Base-by-base conservation (phyloP, 2,888 invertebrate genomes). In the Saturnia pavonia region DNA sequence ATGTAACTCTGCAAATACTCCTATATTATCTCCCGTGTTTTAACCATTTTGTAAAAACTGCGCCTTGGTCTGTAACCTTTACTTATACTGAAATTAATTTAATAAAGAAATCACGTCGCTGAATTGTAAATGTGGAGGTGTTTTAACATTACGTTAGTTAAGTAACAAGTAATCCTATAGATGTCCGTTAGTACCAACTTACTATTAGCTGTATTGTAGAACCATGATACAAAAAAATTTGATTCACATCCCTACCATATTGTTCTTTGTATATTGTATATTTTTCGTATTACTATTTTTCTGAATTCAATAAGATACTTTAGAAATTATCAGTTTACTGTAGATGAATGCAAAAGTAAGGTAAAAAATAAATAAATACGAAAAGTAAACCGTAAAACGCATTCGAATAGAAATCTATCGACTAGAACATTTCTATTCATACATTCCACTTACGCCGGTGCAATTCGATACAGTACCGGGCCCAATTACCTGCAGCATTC, bases 401-500 rank as follows among this genome's bases (percentile, higher is more conserved):
- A 60, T 4, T 60, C 27, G 57, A 60, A 60, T 27, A 27, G 14
- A 14, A 27, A 60, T 65, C 40, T 65, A 65, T 65, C 40, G 65
- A 40, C 22, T 40, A 65, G 65, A 65, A 65, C 40, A 65, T n/a
- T 34, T 65, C 40, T n/a, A 65, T 65, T 40, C 65, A 65, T 65
- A 34, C 40, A 65, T 65, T 40, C 65, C 65, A 65, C 40, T 65
- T 40, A 66, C 42, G 51, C 22, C 66, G 65, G 65, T 65, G 65
- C 65, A 65, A 65, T 48, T 69, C 69, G 69, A 42, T 63, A 54
- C 69, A 63, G 27, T 27, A 34, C 63, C 65, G 65, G 0, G 65
- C 40, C 73, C 73, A 73, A 73, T 73, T 69, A 71, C 70, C 70
- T 69, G 51, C 65, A 65, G 40, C 65, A 65, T 65, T 43, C 72